Evolutionary conservation across 2,797 vertebrate species (phyloP).

Genomic region (Uromys caudimaculatus): DNA sequence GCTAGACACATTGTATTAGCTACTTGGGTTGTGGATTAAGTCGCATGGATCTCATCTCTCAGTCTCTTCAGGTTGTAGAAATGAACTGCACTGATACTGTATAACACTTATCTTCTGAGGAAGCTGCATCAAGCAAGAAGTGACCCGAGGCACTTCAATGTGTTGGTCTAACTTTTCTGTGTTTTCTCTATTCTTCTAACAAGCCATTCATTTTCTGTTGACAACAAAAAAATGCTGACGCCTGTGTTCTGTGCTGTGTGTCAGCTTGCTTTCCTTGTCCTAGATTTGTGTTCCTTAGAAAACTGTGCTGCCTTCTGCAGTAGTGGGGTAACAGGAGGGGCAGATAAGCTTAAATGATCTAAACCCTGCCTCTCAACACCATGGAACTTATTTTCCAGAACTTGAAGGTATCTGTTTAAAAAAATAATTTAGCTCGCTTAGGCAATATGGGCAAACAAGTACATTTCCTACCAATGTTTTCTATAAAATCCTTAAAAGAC

Average conservation of each 20-base stretch:
- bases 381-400: slow-evolving; percentile 21
- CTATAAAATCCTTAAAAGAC: background rate
- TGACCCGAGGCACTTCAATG: background rate
- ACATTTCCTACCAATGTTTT: background rate
- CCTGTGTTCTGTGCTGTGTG: background rate
- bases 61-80: background rate
- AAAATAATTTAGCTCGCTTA: background rate
- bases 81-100: background rate
- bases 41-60: background rate
- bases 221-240: background rate
- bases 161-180: background rate
- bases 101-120: slow-evolving; percentile 1
- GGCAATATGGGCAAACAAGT: background rate
- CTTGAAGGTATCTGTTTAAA: background rate
- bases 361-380: background rate
- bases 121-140: background rate
- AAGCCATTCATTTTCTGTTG: background rate
- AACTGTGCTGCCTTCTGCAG: background rate
- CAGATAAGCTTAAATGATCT: background rate
- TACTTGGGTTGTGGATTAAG: background rate
- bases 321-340: background rate
- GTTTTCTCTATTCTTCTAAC: background rate
- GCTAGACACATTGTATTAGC: background rate
- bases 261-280: background rate
- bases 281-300: background rate